Conservation (phyloP, 2,113 vertebrate genomes). For the Amazona guildingii region DNA sequence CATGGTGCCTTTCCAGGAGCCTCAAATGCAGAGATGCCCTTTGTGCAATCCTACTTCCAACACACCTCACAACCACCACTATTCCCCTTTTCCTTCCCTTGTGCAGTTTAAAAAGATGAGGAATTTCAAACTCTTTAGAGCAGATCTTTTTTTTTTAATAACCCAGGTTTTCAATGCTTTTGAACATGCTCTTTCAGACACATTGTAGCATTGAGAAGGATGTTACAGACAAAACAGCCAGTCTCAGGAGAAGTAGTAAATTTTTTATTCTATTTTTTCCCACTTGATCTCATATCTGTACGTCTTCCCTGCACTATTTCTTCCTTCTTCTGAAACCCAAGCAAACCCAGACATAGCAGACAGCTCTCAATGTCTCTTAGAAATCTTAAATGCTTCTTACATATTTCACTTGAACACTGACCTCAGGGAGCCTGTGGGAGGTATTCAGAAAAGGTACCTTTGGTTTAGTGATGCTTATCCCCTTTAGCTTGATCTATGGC, state of each 20-base stretch:
- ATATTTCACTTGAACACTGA: neutral
- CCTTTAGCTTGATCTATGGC: neutral
- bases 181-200: neutral
- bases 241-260: neutral
- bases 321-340: neutral
- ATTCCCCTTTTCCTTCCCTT: neutral
- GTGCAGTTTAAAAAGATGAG: neutral
- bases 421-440: neutral
- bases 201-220: neutral
- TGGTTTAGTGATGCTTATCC: neutral
- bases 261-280: neutral
- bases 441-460: constrained; percentile 2
- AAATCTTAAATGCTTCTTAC: neutral
- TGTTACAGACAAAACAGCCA: neutral
- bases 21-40: neutral
- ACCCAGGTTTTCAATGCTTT: neutral
- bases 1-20: neutral
- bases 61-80: neutral
- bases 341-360: neutral
- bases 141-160: neutral
- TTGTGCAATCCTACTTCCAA: neutral
- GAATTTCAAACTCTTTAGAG: neutral
- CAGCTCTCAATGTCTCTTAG: neutral
- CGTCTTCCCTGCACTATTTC: neutral
- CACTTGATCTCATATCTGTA: neutral